A percentile compares a stretch with the other conserved stretches of the same genome.
Conservation (phyloP, 2,113 vertebrate genomes). For the Catharus minimus region DNA sequence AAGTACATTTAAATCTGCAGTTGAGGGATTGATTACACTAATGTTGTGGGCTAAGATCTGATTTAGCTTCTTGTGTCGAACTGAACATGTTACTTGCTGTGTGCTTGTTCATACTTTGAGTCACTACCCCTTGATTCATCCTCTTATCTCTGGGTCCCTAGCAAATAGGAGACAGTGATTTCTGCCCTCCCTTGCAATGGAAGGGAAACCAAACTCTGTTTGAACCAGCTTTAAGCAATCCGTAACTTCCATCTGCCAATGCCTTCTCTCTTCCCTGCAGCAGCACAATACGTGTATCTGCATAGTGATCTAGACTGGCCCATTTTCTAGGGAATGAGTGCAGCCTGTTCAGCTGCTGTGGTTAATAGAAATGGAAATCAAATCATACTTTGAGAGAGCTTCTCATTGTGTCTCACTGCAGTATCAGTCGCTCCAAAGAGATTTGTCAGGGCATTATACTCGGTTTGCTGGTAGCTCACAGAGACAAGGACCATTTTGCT, state of each 20-base stretch:
- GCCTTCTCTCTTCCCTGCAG: background rate
- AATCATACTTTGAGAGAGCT: background rate
- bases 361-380: background rate
- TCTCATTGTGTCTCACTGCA: background rate
- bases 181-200: background rate
- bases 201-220: background rate
- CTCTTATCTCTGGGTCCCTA: background rate
- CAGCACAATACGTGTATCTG: rapidly evolving
- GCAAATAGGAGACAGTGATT: background rate
- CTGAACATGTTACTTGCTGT: background rate
- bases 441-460: background rate
- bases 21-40: background rate
- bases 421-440: background rate
- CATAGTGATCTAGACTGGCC: background rate
- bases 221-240: background rate
- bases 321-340: background rate
- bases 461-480: background rate
- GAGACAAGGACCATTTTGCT: background rate
- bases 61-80: background rate
- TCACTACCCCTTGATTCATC: background rate
- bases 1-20: background rate
- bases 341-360: background rate
- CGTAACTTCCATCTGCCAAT: background rate
- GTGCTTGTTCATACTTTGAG: background rate
- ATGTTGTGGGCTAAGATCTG: rapidly evolving